phyloP scores from a whole-genome alignment of 1,140 invertebrate genomes.

The Rhysida immarginata region DNA sequence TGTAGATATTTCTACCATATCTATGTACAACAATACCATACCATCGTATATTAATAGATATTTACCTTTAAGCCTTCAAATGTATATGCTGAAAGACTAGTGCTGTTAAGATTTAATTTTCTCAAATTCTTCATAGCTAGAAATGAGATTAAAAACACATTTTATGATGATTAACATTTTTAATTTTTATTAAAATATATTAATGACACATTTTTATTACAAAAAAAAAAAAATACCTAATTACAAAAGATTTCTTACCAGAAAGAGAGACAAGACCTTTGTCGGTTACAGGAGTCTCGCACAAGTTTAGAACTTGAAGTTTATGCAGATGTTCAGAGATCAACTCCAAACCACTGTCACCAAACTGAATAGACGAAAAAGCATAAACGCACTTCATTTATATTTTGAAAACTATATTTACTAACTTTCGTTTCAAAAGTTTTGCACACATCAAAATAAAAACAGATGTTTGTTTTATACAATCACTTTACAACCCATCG shows the following conservation, averaged over 20 bases:
- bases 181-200: not conserved
- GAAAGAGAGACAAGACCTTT: slow-evolving; percentile 59
- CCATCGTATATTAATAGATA: not conserved
- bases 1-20: not conserved
- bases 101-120: slow-evolving; percentile 72
- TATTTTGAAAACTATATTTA: no score
- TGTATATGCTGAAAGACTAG: slow-evolving; percentile 57
- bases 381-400: no score
- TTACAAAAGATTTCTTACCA: slow-evolving; percentile 36
- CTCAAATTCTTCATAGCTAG: slow-evolving; percentile 60
- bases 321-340: slow-evolving; percentile 70
- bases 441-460: no score
- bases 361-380: no score
- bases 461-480: no score
- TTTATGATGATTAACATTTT: not conserved
- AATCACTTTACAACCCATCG: no score
- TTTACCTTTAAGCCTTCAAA: slow-evolving; percentile 52
- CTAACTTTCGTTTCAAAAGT: no score
- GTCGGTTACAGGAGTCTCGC: slow-evolving; percentile 74
- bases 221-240: not conserved
- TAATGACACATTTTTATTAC: not conserved
- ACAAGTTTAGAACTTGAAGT: slow-evolving; percentile 68
- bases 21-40: not conserved
- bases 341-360: slow-evolving; percentile 59
- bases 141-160: slow-evolving; percentile 21